These are phyloP conservation scores for Drosophila navojoa DNA, from an alignment of 1,140 invertebrate genomes.

Conservation along the genomic window DNA sequence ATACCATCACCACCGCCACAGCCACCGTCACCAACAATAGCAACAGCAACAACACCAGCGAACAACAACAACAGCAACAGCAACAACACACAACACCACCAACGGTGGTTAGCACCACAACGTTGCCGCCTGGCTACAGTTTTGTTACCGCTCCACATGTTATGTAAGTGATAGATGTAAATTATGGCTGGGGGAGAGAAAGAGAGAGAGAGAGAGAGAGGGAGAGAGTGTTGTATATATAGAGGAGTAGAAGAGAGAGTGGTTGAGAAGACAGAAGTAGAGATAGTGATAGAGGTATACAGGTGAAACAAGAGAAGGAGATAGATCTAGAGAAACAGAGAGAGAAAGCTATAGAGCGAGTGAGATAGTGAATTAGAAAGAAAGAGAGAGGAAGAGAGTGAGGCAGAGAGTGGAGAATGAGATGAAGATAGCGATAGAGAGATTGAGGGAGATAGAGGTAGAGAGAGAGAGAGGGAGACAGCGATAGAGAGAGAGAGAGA, in stretches of 20 bases:
- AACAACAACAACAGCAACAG: conserved; percentile 3
- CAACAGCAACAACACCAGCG: conserved; percentile 6
- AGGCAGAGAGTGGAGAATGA: no score
- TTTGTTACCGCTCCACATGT: conserved; percentile 62
- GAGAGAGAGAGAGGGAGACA: background rate
- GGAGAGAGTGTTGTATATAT: no score
- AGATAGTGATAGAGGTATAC: background rate
- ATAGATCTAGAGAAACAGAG: no score
- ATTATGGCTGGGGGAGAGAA: no score
- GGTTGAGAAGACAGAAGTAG: no score
- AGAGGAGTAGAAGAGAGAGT: no score
- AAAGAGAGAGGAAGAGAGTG: no score
- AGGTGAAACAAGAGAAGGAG: background rate
- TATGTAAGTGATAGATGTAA: conserved; percentile 48
- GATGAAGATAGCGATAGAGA: background rate
- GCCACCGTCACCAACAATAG: conserved; percentile 20
- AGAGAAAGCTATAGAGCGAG: no score
- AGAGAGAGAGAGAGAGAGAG: no score
- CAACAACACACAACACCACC: conserved; percentile 1
- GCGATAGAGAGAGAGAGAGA: no score
- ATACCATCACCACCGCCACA: conserved; percentile 24
- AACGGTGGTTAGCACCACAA: conserved; percentile 42
- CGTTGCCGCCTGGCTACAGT: conserved; percentile 54
- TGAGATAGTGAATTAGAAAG: no score
- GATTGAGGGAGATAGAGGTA: background rate